Conservation (phyloP, 1,140 invertebrate genomes). For the Drosophila miranda region DNA sequence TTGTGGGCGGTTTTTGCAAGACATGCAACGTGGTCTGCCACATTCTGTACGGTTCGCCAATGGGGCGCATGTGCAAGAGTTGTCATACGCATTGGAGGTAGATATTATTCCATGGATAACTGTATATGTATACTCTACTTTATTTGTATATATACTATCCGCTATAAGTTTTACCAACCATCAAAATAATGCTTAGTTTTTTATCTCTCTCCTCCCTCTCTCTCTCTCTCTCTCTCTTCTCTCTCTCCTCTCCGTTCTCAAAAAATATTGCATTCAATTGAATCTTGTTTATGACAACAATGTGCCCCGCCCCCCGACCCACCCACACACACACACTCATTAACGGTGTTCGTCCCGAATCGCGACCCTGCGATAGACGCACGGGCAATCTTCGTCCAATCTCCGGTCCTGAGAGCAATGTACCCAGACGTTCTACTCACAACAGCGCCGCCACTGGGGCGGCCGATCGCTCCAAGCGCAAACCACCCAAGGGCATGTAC, state of each 20-base stretch:
- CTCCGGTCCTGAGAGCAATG: slow-evolving; percentile 84
- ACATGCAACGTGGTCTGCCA: slow-evolving; percentile 80
- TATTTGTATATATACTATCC: slow-evolving; percentile 15
- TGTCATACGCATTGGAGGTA: slow-evolving; percentile 82
- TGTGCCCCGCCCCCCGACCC: background rate
- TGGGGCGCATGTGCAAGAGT: slow-evolving; percentile 80
- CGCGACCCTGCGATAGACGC: slow-evolving; percentile 82
- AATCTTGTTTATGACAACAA: slow-evolving; percentile 10
- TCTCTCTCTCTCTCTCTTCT: slow-evolving; percentile 65
- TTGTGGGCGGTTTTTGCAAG: slow-evolving; percentile 76
- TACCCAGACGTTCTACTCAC: slow-evolving; percentile 77
- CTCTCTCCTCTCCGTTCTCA: slow-evolving; percentile 21
- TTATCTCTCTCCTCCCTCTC: slow-evolving; percentile 43
- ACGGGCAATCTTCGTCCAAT: slow-evolving; percentile 90
- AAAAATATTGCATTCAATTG: slow-evolving; percentile 23
- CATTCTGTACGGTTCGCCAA: slow-evolving; percentile 70
- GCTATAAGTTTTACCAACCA: slow-evolving; percentile 24
- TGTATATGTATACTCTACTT: slow-evolving; percentile 8
- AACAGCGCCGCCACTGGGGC: slow-evolving; percentile 74
- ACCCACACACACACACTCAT: slow-evolving; percentile 6
- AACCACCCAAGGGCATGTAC: slow-evolving; percentile 97
- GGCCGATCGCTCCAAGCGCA: slow-evolving; percentile 91
- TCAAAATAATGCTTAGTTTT: slow-evolving; percentile 74
- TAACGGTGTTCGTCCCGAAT: background rate
- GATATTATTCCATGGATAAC: slow-evolving; percentile 33